phyloP scores from a whole-genome alignment of 2,113 vertebrate species.

The Rattus rattus region DNA sequence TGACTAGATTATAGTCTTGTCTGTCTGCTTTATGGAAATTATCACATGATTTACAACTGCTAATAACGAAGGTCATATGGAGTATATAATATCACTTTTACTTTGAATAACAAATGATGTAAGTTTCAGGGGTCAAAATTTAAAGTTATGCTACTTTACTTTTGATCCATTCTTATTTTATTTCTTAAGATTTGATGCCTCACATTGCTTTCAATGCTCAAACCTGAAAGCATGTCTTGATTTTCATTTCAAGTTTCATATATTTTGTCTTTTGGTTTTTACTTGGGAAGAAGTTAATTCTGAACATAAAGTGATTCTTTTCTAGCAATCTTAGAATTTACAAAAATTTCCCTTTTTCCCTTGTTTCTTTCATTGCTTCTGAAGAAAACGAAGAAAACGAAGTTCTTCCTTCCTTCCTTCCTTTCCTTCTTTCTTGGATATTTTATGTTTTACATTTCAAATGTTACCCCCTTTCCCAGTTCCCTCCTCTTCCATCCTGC shows the following conservation, averaged over 20 bases:
- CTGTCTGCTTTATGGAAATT: neutral
- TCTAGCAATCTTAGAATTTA: neutral
- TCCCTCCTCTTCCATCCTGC: too few relatives aligned
- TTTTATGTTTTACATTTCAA: too few relatives aligned
- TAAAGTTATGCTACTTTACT: neutral
- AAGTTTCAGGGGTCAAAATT: neutral
- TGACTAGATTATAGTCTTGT: neutral
- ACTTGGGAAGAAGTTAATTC: neutral
- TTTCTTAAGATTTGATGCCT: neutral
- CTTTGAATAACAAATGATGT: neutral
- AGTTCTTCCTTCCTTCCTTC: too few relatives aligned
- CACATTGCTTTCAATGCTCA: neutral
- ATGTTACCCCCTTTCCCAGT: too few relatives aligned
- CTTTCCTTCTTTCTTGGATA: too few relatives aligned
- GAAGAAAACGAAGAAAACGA: neutral
- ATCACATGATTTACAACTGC: neutral
- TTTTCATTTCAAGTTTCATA: neutral
- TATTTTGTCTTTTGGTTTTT: neutral
- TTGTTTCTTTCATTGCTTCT: neutral
- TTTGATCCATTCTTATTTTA: neutral
- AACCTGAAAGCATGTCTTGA: neutral
- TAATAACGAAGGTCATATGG: neutral
- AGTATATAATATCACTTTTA: neutral
- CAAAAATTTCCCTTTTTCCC: neutral
- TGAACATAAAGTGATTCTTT: neutral